Conservation (phyloP, 2,888 invertebrate species). For the Lasioglossum oenotherae region DNA sequence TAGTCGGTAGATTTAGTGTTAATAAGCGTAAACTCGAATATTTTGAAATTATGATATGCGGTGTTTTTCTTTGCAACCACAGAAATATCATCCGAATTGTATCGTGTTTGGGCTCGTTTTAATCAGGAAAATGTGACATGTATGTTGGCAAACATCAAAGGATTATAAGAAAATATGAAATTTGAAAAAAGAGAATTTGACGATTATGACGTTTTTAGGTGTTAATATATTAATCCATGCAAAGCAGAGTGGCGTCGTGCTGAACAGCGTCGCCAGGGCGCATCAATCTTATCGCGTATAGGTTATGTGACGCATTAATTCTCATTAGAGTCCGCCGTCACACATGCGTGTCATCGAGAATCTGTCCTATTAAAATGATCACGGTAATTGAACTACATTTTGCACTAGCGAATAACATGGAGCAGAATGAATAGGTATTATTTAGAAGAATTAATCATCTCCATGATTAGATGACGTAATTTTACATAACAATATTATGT, state of each 20-base stretch:
- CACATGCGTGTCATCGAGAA: slow-evolving; percentile 2
- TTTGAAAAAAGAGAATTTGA: neutral
- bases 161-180: neutral
- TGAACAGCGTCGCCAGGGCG: neutral
- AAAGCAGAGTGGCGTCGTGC: neutral
- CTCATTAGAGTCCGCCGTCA: slow-evolving; percentile 2
- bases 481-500: neutral
- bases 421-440: neutral
- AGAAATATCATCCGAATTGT: no score
- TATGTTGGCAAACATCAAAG: no score
- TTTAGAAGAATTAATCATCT: neutral
- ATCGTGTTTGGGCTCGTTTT: no score
- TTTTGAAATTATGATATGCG: no score
- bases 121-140: neutral
- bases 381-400: neutral
- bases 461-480: no score
- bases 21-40: no score
- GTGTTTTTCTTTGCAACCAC: no score
- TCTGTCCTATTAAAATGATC: slow-evolving; percentile 6
- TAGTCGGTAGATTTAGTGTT: no score
- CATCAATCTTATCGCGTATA: neutral
- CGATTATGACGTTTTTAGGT: neutral
- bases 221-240: neutral
- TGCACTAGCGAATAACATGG: neutral
- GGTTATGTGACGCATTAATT: slow-evolving; percentile 3